Base-by-base conservation (phyloP, 2,113 vertebrate genomes). In the Montifringilla adamsi region DNA sequence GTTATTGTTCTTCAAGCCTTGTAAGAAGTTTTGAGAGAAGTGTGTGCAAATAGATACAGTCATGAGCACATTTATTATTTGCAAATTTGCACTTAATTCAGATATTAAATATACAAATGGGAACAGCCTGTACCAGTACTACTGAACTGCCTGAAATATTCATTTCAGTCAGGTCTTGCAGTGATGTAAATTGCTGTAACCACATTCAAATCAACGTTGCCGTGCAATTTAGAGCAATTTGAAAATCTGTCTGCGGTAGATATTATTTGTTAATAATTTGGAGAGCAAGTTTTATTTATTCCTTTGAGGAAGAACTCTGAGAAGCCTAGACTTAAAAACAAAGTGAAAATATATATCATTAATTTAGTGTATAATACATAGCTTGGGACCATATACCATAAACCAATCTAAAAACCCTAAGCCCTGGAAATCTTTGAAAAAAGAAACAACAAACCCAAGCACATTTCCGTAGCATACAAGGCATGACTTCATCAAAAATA, bases 21-120 rank as follows among this genome's bases (percentile, higher is more conserved):
- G 0, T 94, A 89, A 83, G 49, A 79, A 94, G 53, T 76, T 79
- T 73, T 60, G 66, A 73, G 79, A 80, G 58, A 72, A 84, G 78
- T 1, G 1, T 69, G 67, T 84, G 77, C 81, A 79, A 85, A 66
- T 55, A 84, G 82, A 96, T 87, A 41, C 6, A 73, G 46, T 82
- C 77, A 87, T 94, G 87, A 85, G 35, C 46, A 50, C 73, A 43
- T 91, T 87, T 89, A 93, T 96, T 94, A 94, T 91, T 95, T 89
- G 66, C 62, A 92, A 91, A 91, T 91, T 87, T 95, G 58, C 63
- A 53, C 84, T 81, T 90, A 92, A 78, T 83, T 94, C 33, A 26
- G 23, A 46, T 91, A 62, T 87, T 92, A 93, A 78, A 78, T 78
- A 75, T 72, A 95, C 87, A 91, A 92, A 84, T 58, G 49, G 50